Conservation (phyloP, 2,797 vertebrate genomes). For the Platalea minor region DNA sequence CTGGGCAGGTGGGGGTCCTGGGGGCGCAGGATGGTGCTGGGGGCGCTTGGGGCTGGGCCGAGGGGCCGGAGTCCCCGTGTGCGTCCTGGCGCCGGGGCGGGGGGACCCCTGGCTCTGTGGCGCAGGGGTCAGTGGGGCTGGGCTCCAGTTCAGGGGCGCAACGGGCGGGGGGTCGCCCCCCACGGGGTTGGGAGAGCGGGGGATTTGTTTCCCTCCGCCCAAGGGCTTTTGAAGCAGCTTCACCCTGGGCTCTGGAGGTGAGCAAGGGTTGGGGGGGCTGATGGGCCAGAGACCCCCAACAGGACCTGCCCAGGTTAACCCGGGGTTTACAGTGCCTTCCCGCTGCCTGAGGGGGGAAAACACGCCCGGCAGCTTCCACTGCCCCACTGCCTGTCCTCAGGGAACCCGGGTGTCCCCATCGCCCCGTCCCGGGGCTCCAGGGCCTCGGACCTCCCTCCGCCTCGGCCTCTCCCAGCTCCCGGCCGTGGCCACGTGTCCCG, state of each 20-base stretch:
- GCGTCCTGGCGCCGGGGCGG: not conserved
- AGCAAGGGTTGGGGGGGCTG: not conserved
- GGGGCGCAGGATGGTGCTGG: not conserved
- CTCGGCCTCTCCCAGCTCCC: not conserved
- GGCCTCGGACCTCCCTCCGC: not conserved
- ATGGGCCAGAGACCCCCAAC: too few relatives aligned
- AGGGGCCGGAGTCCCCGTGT: not conserved
- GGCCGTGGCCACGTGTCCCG: not conserved
- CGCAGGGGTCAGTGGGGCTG: not conserved
- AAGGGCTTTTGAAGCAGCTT: not conserved
- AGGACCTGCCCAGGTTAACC: not conserved
- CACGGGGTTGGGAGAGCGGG: fast-evolving
- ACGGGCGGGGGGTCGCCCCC: not conserved
- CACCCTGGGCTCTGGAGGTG: not conserved
- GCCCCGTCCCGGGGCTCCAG: fast-evolving
- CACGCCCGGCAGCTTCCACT: not conserved
- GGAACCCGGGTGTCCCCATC: not conserved
- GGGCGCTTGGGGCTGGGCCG: not conserved
- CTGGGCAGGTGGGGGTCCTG: not conserved
- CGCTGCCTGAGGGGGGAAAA: not conserved
- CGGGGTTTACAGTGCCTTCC: not conserved
- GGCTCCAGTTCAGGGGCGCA: not conserved
- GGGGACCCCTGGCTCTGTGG: not conserved
- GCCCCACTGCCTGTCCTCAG: not conserved
- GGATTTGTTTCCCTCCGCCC: not conserved